Evolutionary conservation across 2,797 vertebrate genomes (phyloP).

Genomic region (Peromyscus nudipes): DNA sequence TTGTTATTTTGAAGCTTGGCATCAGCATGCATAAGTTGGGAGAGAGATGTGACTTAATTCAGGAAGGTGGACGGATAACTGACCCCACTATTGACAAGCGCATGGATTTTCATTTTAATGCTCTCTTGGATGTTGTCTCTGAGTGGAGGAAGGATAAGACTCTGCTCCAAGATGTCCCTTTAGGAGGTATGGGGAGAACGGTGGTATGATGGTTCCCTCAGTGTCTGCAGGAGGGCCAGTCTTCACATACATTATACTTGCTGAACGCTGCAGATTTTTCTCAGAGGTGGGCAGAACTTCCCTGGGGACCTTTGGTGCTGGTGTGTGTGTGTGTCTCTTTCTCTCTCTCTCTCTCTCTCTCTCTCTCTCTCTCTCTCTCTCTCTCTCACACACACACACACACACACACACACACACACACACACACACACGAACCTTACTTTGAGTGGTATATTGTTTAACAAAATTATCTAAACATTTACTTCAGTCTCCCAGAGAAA

Average conservation of each 20-base stretch:
- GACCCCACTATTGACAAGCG: constrained; percentile 98
- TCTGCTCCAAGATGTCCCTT: constrained; percentile 95
- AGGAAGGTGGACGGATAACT: constrained; percentile 95
- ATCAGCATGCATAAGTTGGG: constrained; percentile 97
- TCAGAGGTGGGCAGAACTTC: not conserved
- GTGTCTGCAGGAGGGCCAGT: not conserved
- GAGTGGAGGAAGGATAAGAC: constrained; percentile 99
- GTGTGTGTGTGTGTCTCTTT: too few relatives aligned
- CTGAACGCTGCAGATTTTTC: not conserved
- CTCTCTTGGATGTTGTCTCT: constrained; percentile 97
- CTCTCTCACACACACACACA: not conserved
- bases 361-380: too few relatives aligned
- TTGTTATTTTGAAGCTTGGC: constrained; percentile 92
- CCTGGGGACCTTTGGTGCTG: not conserved
- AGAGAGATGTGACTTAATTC: constrained; percentile 97
- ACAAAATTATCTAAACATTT: not conserved
- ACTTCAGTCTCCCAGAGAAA: not conserved
- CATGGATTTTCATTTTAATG: constrained; percentile 99
- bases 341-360: too few relatives aligned
- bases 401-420: not conserved
- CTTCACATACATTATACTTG: not conserved
- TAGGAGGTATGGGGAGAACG: constrained; percentile 92
- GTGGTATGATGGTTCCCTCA: constrained; percentile 48
- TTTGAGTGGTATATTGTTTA: not conserved
- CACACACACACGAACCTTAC: not conserved